Conservation (phyloP, 2,113 vertebrate genomes). For the Eidolon helvum region DNA sequence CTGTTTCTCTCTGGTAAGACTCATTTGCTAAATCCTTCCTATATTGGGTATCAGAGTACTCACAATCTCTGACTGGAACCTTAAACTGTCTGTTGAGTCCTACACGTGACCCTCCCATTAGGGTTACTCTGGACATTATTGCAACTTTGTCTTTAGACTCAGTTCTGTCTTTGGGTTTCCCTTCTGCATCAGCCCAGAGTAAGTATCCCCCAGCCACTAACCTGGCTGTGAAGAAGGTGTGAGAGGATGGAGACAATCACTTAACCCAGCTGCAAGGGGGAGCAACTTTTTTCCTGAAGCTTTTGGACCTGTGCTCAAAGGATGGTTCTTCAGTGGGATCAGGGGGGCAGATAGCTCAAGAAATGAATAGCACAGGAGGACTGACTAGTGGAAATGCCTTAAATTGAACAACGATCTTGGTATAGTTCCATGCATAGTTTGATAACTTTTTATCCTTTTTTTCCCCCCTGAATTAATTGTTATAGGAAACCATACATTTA, state of each 20-base stretch:
- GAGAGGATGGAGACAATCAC: neutral
- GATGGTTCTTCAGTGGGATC: neutral
- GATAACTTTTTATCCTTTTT: neutral
- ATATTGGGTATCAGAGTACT: neutral
- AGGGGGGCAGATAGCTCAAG: neutral
- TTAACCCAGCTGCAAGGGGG: neutral
- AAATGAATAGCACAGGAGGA: neutral
- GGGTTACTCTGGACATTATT: neutral
- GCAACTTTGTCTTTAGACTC: neutral
- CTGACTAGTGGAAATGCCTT: neutral
- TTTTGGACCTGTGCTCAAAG: neutral
- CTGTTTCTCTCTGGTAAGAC: slow-evolving; percentile 3
- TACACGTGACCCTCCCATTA: neutral
- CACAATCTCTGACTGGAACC: neutral
- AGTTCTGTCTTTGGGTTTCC: neutral
- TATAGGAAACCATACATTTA: neutral
- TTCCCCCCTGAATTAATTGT: neutral
- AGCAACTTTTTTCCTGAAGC: neutral
- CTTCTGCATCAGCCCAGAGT: neutral
- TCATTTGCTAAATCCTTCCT: neutral
- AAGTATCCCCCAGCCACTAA: neutral
- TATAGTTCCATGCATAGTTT: neutral
- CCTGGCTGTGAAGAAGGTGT: neutral
- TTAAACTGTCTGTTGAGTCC: neutral
- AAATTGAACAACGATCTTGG: neutral